Percentiles rank a stretch among this genome's conserved stretches.
Conservation (phyloP, 2,797 vertebrate genomes). For the Pangasius mekongensis region DNA sequence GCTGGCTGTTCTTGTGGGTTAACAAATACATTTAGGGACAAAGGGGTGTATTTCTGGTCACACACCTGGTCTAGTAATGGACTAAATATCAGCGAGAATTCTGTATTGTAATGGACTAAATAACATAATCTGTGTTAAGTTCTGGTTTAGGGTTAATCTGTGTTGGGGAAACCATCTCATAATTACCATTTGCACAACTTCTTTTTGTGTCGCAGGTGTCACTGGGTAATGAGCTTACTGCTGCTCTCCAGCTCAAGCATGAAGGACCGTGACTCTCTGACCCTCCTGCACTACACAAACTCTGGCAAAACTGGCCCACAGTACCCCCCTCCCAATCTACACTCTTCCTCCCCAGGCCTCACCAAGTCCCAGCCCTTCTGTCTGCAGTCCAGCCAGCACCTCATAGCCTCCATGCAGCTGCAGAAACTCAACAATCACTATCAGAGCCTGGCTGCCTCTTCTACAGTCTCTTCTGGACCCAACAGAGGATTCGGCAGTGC, state of each 20-base stretch:
- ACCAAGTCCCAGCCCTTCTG: constrained; percentile 76
- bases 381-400: constrained; percentile 74
- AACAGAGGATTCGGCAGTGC: constrained; percentile 63
- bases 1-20: background rate
- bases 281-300: constrained; percentile 74
- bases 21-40: background rate
- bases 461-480: constrained; percentile 48
- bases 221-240: constrained; percentile 77
- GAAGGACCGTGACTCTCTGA: constrained; percentile 75
- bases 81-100: background rate
- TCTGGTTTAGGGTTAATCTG: background rate
- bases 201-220: constrained; percentile 55
- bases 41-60: background rate
- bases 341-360: constrained; percentile 60
- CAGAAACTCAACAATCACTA: constrained; percentile 86
- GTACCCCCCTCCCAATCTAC: constrained; percentile 67
- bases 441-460: constrained; percentile 67
- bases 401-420: constrained; percentile 82
- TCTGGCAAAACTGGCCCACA: constrained; percentile 71
- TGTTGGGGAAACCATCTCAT: background rate
- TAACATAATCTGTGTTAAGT: background rate
- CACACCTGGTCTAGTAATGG: background rate
- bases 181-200: background rate
- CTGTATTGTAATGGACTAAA: too few species aligned
- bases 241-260: constrained; percentile 69